Conservation (phyloP, 2,797 vertebrate genomes). For the Percopsis omiscomaycus region DNA sequence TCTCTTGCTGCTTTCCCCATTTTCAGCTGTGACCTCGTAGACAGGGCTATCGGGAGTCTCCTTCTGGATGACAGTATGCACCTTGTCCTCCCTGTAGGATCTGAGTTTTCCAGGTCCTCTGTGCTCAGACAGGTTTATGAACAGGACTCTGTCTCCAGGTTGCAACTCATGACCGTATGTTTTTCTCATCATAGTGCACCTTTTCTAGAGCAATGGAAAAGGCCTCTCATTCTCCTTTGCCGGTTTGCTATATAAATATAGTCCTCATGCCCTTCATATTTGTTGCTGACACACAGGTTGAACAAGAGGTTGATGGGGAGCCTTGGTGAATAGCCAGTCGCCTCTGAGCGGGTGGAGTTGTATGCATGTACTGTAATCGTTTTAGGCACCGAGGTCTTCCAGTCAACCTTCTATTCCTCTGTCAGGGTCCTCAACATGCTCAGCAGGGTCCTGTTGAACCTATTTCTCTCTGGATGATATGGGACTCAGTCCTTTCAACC, state of each 20-base stretch:
- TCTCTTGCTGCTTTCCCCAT: neutral
- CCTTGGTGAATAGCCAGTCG: neutral
- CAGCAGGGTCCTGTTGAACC: neutral
- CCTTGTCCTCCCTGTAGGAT: neutral
- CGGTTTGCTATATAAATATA: neutral
- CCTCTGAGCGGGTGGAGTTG: neutral
- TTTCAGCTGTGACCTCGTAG: constrained; percentile 1
- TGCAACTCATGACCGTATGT: neutral
- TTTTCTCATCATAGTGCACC: too few species aligned
- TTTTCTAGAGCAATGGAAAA: neutral
- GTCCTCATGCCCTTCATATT: neutral
- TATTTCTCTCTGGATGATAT: neutral
- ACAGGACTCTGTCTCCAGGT: neutral
- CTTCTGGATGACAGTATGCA: neutral
- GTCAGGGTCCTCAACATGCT: constrained; percentile 1
- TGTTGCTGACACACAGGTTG: neutral
- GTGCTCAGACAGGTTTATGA: neutral
- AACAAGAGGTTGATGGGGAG: constrained; percentile 1
- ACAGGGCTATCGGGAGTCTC: neutral
- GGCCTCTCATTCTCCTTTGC: neutral
- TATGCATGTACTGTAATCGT: neutral
- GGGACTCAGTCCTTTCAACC: neutral
- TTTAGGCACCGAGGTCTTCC: neutral
- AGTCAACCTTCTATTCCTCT: neutral
- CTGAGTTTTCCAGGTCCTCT: neutral